Percentiles rank a stretch among this genome's conserved stretches.
phyloP scores from a whole-genome alignment of 2,113 vertebrate genomes.

The Charadrius vociferus region DNA sequence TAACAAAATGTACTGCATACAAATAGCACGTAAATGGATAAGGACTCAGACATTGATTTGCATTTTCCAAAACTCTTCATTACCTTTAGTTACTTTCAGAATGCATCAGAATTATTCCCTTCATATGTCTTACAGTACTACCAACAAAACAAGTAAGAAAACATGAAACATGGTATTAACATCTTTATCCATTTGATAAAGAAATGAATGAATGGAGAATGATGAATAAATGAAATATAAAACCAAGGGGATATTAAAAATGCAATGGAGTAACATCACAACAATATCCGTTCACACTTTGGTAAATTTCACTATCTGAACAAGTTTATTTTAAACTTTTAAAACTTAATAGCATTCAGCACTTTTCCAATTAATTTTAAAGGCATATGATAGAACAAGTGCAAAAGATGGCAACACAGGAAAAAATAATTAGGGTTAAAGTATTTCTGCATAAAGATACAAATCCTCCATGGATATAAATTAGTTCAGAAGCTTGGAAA shows the following conservation, averaged over 20 bases:
- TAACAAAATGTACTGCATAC: background rate
- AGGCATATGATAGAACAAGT: background rate
- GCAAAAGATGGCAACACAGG: background rate
- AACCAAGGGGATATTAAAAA: background rate
- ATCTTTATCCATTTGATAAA: background rate
- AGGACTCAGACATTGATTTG: background rate
- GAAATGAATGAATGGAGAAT: no score
- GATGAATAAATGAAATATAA: background rate
- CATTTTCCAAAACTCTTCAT: background rate
- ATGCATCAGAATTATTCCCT: background rate
- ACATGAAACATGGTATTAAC: background rate
- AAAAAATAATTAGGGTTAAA: background rate
- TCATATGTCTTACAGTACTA: background rate
- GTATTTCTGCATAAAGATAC: background rate
- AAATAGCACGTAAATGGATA: background rate
- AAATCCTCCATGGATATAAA: background rate
- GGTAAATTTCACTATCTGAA: background rate
- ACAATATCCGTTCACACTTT: background rate
- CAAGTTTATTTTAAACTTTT: background rate
- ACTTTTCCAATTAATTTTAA: background rate
- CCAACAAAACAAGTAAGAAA: background rate
- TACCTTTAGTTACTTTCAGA: slow-evolving; percentile 6
- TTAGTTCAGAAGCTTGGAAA: background rate
- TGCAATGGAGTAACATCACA: background rate
- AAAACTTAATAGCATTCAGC: background rate